phyloP scores from a whole-genome alignment of 2,888 invertebrate genomes.

The Hesperia comma region DNA sequence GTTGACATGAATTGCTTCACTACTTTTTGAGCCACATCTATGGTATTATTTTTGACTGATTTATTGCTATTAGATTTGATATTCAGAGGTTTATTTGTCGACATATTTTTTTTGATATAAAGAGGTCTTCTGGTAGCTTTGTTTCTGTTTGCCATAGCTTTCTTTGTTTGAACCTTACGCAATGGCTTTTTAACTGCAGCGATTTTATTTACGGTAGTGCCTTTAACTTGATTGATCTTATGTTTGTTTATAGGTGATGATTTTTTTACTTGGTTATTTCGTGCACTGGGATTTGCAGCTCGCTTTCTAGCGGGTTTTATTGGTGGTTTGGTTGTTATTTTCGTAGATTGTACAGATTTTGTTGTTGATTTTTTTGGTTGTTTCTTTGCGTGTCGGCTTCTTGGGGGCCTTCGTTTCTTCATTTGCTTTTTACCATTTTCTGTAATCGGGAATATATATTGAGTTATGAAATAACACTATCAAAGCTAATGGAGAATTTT shows the following conservation, averaged over 20 bases:
- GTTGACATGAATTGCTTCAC: constrained; percentile 53
- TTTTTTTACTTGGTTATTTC: constrained; percentile 25
- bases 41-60: constrained; percentile 41
- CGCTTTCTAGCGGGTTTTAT: constrained; percentile 27
- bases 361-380: constrained; percentile 38
- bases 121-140: constrained; percentile 40
- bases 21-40: constrained; percentile 49
- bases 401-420: constrained; percentile 36
- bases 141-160: constrained; percentile 31
- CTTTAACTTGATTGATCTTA: constrained; percentile 25
- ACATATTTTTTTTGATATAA: constrained; percentile 40
- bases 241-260: constrained; percentile 8
- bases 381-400: constrained; percentile 38
- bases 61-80: constrained; percentile 39
- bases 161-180: constrained; percentile 31
- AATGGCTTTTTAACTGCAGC: constrained; percentile 32
- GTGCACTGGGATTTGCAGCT: constrained; percentile 27
- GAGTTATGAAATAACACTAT: too few relatives aligned
- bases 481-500: not conserved
- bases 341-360: constrained; percentile 13
- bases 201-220: constrained; percentile 32
- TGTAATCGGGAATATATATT: constrained; percentile 18
- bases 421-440: constrained; percentile 45
- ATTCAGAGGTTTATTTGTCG: constrained; percentile 43
- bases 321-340: constrained; percentile 25